phyloP scores from a whole-genome alignment of 2,888 invertebrate genomes.

The Aethes cnicana region DNA sequence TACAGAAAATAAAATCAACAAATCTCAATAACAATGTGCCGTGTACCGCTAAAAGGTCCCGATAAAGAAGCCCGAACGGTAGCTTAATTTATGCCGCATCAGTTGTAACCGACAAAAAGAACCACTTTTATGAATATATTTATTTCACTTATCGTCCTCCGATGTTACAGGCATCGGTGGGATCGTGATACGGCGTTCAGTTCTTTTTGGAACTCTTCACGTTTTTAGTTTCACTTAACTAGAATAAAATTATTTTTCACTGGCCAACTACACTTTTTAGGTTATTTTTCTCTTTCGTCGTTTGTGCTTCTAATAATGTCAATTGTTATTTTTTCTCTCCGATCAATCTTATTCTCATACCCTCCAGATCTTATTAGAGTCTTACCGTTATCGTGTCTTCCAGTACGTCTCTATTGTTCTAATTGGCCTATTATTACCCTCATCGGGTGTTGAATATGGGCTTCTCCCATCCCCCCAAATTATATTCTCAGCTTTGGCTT shows the following conservation, averaged over 20 bases:
- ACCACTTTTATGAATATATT: slow-evolving; percentile 55
- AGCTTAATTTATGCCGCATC: slow-evolving; percentile 78
- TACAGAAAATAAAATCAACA: slow-evolving; percentile 10
- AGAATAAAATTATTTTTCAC: not conserved
- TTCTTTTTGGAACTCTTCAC: slow-evolving; percentile 2
- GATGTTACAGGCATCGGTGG: slow-evolving; percentile 16
- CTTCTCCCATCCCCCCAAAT: too few relatives aligned
- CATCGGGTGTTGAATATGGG: too few relatives aligned
- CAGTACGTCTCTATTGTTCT: too few relatives aligned
- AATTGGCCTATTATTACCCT: too few relatives aligned
- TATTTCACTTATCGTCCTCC: slow-evolving; percentile 46
- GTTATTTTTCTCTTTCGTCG: too few relatives aligned
- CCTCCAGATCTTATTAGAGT: too few relatives aligned
- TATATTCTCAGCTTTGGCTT: too few relatives aligned
- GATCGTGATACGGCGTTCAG: slow-evolving; percentile 13
- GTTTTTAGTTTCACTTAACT: slow-evolving; percentile 10
- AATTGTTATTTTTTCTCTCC: too few relatives aligned
- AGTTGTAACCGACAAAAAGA: slow-evolving; percentile 51
- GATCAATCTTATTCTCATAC: too few relatives aligned
- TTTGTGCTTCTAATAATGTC: too few relatives aligned
- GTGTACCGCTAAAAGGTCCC: slow-evolving; percentile 33
- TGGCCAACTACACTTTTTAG: not conserved
- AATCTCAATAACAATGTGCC: slow-evolving; percentile 30
- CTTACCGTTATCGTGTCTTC: too few relatives aligned
- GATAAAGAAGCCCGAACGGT: slow-evolving; percentile 67